Conservation (phyloP, 1,140 invertebrate genomes). For the Leptinotarsa texana region DNA sequence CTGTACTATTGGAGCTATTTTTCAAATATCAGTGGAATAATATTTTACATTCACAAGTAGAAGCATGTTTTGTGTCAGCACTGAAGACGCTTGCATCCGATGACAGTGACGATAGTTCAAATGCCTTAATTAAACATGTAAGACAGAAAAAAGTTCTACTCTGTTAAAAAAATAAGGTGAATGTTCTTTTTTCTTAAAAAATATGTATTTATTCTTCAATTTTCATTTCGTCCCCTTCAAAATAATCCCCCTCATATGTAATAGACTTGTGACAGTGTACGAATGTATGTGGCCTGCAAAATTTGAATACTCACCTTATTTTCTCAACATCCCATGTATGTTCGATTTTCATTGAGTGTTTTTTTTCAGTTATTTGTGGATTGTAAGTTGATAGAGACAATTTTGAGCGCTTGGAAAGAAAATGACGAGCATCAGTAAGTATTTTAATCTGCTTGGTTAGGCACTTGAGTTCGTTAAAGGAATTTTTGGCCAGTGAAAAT, state of each 20-base stretch:
- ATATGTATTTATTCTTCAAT: no score
- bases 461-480: no score
- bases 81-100: conserved; percentile 56
- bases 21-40: conserved; percentile 86
- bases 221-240: no score
- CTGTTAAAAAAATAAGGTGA: no score
- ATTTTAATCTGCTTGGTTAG: background rate
- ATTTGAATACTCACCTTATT: no score
- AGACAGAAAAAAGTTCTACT: conserved; percentile 35
- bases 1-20: conserved; percentile 75
- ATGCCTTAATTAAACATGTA: conserved; percentile 62
- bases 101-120: conserved; percentile 52
- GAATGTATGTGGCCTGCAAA: no score
- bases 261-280: no score
- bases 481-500: no score
- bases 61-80: conserved; percentile 72
- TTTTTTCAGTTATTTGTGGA: conserved; percentile 57
- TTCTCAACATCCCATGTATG: no score
- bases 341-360: conserved; percentile 24
- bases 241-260: no score
- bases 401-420: conserved; percentile 61
- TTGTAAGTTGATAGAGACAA: conserved; percentile 59
- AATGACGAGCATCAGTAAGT: conserved; percentile 61
- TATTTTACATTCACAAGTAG: conserved; percentile 85
- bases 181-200: no score